phyloP scores from a whole-genome alignment of 2,797 vertebrate genomes.

The Artibeus jamaicensis region DNA sequence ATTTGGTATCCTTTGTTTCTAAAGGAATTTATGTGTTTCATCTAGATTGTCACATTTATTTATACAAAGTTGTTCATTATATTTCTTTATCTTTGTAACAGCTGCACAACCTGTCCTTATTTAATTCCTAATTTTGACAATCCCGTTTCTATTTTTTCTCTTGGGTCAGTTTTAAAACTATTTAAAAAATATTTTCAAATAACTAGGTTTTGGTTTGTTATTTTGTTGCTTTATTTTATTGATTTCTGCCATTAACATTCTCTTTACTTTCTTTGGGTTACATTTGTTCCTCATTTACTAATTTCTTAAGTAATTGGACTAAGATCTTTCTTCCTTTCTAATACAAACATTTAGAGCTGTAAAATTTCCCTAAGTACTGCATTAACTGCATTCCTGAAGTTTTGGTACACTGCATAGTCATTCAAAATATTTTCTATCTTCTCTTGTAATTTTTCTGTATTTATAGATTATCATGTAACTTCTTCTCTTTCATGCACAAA shows the following conservation, averaged over 20 bases:
- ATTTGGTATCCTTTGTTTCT: neutral
- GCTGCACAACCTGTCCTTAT: neutral
- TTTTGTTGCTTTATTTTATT: neutral
- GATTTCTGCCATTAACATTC: neutral
- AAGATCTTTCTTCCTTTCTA: neutral
- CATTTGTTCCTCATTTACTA: neutral
- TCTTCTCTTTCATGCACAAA: neutral
- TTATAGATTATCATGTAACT: neutral
- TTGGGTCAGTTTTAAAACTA: neutral
- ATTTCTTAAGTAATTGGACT: neutral
- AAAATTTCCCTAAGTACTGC: neutral
- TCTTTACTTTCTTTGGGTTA: neutral
- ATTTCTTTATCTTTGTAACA: neutral
- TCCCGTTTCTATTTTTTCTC: neutral
- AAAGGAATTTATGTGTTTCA: neutral
- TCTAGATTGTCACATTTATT: neutral
- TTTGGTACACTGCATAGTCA: neutral
- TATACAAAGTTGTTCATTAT: neutral
- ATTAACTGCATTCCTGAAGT: neutral
- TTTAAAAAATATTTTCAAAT: neutral
- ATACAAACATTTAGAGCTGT: neutral
- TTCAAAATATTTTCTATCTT: neutral
- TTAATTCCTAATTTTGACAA: neutral
- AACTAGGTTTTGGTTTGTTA: neutral
- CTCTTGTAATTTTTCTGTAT: neutral